phyloP scores from a whole-genome alignment of 2,888 invertebrate genomes.

The Agrenia bidenticulata region DNA sequence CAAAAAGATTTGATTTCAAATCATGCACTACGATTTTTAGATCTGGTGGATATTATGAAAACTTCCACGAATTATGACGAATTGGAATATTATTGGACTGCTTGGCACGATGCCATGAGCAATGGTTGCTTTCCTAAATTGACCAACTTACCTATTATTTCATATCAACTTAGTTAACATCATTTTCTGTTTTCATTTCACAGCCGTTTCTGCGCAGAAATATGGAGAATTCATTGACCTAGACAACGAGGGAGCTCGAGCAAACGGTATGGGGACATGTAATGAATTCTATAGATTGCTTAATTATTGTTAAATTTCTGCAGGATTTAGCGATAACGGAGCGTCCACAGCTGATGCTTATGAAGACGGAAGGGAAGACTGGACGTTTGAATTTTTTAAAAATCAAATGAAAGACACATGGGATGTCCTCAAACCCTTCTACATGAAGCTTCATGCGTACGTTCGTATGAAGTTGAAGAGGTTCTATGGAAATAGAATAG shows the following conservation, averaged over 20 bases:
- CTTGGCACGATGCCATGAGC: slow-evolving; percentile 16
- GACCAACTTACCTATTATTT: not conserved
- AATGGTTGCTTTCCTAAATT: not conserved
- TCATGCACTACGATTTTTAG: not conserved
- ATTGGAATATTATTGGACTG: slow-evolving; percentile 9
- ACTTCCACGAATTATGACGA: slow-evolving; percentile 1
- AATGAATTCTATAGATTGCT: no score
- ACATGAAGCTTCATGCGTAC: slow-evolving; percentile 24
- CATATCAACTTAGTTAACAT: not conserved
- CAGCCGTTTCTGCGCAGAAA: not conserved
- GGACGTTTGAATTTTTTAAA: slow-evolving; percentile 8
- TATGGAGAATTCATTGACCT: slow-evolving; percentile 2
- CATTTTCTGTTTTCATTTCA: not conserved
- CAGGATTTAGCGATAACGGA: not conserved
- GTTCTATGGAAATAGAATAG: not conserved
- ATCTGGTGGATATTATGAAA: slow-evolving; percentile 3
- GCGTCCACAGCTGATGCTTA: slow-evolving; percentile 1
- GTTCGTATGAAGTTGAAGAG: slow-evolving; percentile 18
- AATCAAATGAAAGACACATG: not conserved
- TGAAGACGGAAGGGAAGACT: not conserved
- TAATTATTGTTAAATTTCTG: no score
- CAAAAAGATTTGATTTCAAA: not conserved
- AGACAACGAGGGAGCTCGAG: not conserved
- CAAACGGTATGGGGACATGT: no score
- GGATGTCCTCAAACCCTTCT: slow-evolving; percentile 17